Percentiles rank a stretch among this genome's conserved stretches.
phyloP scores from a whole-genome alignment of 2,797 vertebrate genomes.

The Chiroxiphia lanceolata region DNA sequence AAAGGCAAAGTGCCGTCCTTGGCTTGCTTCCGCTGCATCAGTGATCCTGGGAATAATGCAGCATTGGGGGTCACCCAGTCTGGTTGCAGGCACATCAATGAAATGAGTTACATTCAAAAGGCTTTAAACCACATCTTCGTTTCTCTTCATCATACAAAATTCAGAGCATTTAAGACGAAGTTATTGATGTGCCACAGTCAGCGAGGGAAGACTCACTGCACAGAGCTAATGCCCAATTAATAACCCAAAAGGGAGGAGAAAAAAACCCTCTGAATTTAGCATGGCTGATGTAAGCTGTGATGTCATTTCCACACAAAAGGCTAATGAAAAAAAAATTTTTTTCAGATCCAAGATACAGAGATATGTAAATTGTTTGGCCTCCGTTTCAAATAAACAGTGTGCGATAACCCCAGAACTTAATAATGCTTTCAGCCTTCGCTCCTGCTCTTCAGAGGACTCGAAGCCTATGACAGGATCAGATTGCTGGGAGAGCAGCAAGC shows the following conservation, averaged over 20 bases:
- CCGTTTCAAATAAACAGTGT: conserved; percentile 10
- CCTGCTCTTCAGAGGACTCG: not conserved
- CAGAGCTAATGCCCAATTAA: not conserved
- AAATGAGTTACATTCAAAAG: not conserved
- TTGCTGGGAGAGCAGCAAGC: not conserved
- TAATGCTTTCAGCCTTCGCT: not conserved
- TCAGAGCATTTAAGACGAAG: not conserved
- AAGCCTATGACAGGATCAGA: not conserved
- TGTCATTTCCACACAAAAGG: conserved; percentile 38
- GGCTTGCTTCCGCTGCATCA: accelerated
- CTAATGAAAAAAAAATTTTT: not conserved
- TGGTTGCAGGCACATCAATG: accelerated
- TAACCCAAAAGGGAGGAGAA: not conserved
- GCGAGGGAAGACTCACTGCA: not conserved
- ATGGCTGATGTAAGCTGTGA: conserved; percentile 36
- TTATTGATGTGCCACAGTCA: not conserved
- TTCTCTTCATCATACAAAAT: not conserved
- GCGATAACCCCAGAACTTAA: conserved; percentile 30
- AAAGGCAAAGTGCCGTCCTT: accelerated
- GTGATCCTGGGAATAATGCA: accelerated
- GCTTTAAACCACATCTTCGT: not conserved
- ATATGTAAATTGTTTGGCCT: conserved; percentile 17
- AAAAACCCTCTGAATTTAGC: conserved; percentile 13
- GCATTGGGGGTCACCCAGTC: not conserved
- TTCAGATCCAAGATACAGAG: conserved; percentile 11